phyloP scores from a whole-genome alignment of 2,888 invertebrate genomes.

The Lasius platythorax region DNA sequence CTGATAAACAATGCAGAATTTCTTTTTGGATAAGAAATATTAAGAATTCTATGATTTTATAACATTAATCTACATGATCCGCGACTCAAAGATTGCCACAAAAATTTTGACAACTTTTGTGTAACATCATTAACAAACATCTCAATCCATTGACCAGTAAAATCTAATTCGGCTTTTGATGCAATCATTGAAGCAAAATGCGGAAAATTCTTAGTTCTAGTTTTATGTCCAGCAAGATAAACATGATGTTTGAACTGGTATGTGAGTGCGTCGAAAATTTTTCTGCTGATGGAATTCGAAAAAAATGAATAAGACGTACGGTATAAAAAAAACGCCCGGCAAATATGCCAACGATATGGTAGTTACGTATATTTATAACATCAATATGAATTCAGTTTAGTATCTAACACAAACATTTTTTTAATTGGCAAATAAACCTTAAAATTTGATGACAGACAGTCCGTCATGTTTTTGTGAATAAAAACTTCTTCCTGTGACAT shows the following conservation, averaged over 20 bases:
- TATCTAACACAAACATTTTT: slow-evolving; percentile 64
- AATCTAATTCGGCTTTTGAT: slow-evolving; percentile 74
- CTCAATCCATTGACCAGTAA: slow-evolving; percentile 68
- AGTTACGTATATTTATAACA: slow-evolving; percentile 76
- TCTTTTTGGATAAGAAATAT: slow-evolving; percentile 66
- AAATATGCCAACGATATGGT: slow-evolving; percentile 76
- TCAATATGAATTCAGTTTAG: slow-evolving; percentile 73
- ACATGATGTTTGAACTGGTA: slow-evolving; percentile 85
- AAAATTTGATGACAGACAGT: background rate
- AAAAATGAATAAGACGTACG: slow-evolving; percentile 70
- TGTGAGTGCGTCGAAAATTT: slow-evolving; percentile 78
- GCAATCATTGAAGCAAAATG: slow-evolving; percentile 86
- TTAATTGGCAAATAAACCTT: slow-evolving; percentile 13
- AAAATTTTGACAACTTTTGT: slow-evolving; percentile 73
- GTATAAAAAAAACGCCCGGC: slow-evolving; percentile 72
- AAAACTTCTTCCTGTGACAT: background rate
- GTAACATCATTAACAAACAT: slow-evolving; percentile 36
- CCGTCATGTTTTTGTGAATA: background rate
- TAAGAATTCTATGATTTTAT: slow-evolving; percentile 74
- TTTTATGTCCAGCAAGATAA: slow-evolving; percentile 88
- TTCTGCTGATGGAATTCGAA: slow-evolving; percentile 50
- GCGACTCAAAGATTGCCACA: slow-evolving; percentile 75
- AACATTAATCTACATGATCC: slow-evolving; percentile 67
- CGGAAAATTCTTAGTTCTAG: slow-evolving; percentile 87
- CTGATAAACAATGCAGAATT: slow-evolving; percentile 40